Evolutionary conservation across 2,113 vertebrate genomes (phyloP).

Genomic region (Phyllostomus discolor): DNA sequence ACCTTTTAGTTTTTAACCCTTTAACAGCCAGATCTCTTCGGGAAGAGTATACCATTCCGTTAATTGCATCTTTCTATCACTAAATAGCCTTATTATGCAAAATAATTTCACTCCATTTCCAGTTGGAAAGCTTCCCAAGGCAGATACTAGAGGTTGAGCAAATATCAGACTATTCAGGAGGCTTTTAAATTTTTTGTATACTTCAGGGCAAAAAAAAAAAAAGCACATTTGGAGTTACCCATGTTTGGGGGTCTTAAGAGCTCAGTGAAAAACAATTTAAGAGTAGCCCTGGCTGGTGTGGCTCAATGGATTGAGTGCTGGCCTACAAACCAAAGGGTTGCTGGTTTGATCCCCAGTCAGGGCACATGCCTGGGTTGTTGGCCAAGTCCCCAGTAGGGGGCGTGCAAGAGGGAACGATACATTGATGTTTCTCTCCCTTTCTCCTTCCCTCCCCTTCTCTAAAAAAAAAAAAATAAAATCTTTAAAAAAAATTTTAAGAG

Average conservation of each 20-base stretch:
- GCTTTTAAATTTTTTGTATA: conserved; percentile 30
- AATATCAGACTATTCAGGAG: not conserved
- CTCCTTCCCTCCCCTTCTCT: too few relatives aligned
- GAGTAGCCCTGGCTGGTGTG: not conserved
- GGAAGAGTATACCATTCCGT: not conserved
- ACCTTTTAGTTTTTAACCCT: conserved; percentile 8
- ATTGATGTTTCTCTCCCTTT: too few relatives aligned
- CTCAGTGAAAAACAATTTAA: not conserved
- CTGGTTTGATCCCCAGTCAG: too few relatives aligned
- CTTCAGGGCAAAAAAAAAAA: not conserved
- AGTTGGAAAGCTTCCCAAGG: conserved; percentile 1
- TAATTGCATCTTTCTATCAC: not conserved
- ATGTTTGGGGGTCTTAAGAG: not conserved
- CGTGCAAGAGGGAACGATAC: too few relatives aligned
- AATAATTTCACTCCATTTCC: conserved; percentile 35
- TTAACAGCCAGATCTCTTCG: not conserved
- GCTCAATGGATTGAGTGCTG: too few relatives aligned
- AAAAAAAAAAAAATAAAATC: too few relatives aligned
- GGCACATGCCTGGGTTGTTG: too few relatives aligned
- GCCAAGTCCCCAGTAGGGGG: too few relatives aligned
- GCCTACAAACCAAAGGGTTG: too few relatives aligned
- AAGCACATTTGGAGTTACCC: conserved; percentile 17
- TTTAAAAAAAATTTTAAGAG: not conserved
- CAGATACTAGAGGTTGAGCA: not conserved
- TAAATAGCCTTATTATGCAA: not conserved